Base-by-base conservation (phyloP, 2,113 vertebrate genomes). In the Triplophysa tibetana region DNA sequence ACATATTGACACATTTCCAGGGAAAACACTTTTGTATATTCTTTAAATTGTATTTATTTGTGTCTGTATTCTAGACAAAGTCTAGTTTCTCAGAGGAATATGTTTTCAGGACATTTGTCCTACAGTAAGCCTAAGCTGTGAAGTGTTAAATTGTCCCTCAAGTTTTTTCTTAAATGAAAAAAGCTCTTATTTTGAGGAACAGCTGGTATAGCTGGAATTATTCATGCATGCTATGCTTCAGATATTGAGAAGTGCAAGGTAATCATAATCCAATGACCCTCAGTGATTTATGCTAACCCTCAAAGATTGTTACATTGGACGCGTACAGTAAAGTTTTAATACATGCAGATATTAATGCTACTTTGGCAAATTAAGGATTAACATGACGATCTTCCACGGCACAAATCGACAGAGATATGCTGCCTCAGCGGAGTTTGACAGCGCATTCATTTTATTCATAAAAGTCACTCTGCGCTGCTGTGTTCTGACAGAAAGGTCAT, bases 311-410 rank as follows among this genome's bases (percentile, higher is more conserved):
- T 73, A 56, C 52, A 60, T 17, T 43, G n/a, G 33, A 43, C 43
- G 29, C 4, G 4, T 43, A 14, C 60, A 41, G 54, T 43, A 17
- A 70, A 70, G 70, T 74, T 61, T 60, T 74, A 61, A 74, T 73
- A 38, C 14, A 38, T 41, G 38, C 4, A 8, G 41, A 74, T 61
- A 43, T 43, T 60, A 60, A 54, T 17, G 54, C 8, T n/a, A 33
- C 19, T 73, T 73, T 41, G 33, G 70, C 54, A 60, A 73, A 73
- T 58, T 73, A 41, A 73, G 54, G 29, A 61, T 74, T 74, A 75
- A 50, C 58, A 48, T 3, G 0, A 23, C 19, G 38, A 75, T 75
- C 62, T 60, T 29, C 16, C 56, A 23, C 29, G 54, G n/a, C 54
- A 60, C 70, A 73, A 43, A 72, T 70, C 8, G 19, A 56, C 26